These are phyloP conservation scores for Psilopsiagon aymara DNA, from an alignment of 2,113 vertebrate genomes.

Conservation along the genomic window DNA sequence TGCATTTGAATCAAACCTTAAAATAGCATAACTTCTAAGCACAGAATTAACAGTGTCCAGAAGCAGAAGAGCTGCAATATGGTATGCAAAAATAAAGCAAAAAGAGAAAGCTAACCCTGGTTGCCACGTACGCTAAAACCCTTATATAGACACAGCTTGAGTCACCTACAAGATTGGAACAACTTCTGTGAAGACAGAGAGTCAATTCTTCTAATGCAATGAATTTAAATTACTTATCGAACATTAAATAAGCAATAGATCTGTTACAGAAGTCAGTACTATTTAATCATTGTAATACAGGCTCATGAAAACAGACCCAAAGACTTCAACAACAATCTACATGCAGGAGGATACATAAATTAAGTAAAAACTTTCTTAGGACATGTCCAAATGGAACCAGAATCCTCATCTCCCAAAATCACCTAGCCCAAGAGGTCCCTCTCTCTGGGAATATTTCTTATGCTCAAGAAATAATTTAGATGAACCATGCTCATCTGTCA, in stretches of 20 bases:
- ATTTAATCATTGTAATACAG: conserved; percentile 7
- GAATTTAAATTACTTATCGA: conserved; percentile 35
- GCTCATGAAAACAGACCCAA: background rate
- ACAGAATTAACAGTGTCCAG: background rate
- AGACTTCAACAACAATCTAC: background rate
- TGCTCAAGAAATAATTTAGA: background rate
- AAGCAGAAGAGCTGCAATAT: background rate
- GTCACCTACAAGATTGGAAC: background rate
- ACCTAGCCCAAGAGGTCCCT: background rate
- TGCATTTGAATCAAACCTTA: background rate
- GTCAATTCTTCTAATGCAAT: background rate
- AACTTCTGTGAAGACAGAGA: background rate
- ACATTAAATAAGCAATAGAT: background rate
- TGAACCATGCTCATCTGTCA: background rate
- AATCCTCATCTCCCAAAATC: background rate
- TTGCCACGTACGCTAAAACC: background rate
- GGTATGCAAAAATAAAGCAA: background rate
- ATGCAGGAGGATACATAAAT: background rate
- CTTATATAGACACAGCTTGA: background rate
- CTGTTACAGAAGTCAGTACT: conserved; percentile 32
- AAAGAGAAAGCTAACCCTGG: background rate
- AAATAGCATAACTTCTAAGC: background rate
- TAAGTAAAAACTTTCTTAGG: background rate
- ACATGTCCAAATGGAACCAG: background rate
- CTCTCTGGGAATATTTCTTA: background rate